Evolutionary conservation across 2,888 invertebrate genomes (phyloP), one percentile per base, ranked within the genome.

Genomic region (Drosophila percnosoma): DNA sequence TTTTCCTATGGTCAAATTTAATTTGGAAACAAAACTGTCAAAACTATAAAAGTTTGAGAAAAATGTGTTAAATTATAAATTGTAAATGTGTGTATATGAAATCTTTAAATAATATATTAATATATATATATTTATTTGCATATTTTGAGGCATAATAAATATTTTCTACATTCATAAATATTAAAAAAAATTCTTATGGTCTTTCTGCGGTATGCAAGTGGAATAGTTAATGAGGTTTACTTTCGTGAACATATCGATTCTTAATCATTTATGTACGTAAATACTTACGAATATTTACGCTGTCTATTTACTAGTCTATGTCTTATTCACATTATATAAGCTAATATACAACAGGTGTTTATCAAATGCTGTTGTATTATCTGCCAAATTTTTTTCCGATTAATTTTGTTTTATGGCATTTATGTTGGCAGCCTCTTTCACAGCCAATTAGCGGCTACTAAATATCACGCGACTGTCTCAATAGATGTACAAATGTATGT

Each of bases 321-420:
- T 58, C 21, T 34, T 57, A 34, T 74, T 29, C 33, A 61, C 21
- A 36, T 68, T 60, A 60, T 53, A 33, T 60, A 54, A 61, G 58
- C 38, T 49, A 42, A 52, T 29, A 8, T 33, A 63, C 62, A 75
- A 80, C 80, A 80, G 80, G 80, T 82, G 80, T 79, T 75, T 80
- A 80, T 82, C 82, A 79, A 77, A 69, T 68, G 55, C 40, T 53
- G 64, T 80, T 72, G 69, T 79, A 69, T 82, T 82, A 80, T 80
- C 79, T 80, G 69, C 73, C 80, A 80, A 82, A 75, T 78, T 80
- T 80, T 78, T 72, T 62, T 59, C 51, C 72, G 75, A 82, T 82
- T 75, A 82, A 80, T 75, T 75, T 82, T 64, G 64, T 68, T 74
- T 70, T 74, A 70, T 74, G 78, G 75, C 80, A 75, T 71, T 54